Conservation (phyloP, 1,140 invertebrate genomes). For the Zaprionus kolodkinae region DNA sequence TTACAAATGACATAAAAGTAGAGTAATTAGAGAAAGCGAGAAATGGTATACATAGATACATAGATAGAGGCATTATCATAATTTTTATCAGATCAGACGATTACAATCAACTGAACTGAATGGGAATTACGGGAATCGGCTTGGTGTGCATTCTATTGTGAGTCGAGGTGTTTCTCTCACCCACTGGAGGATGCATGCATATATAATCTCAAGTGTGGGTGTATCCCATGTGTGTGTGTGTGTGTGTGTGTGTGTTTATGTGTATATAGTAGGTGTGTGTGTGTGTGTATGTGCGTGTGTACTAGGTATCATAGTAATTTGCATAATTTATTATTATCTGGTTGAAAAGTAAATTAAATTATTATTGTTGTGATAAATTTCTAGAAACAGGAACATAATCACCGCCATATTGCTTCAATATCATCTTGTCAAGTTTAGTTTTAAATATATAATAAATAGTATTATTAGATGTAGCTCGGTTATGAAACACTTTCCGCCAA, state of each 20-base stretch:
- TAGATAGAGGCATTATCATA: not conserved
- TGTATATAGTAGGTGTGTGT: slow-evolving; percentile 10
- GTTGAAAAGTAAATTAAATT: slow-evolving; percentile 38
- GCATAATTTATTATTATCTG: slow-evolving; percentile 28
- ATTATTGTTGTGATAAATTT: slow-evolving; percentile 60
- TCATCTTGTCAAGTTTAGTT: slow-evolving; percentile 67
- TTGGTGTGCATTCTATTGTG: slow-evolving; percentile 22
- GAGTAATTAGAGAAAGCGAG: slow-evolving; percentile 2
- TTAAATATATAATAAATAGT: not conserved
- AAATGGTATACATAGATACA: not conserved
- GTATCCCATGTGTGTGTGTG: slow-evolving; percentile 20
- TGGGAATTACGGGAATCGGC: slow-evolving; percentile 10
- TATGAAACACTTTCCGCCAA: slow-evolving; percentile 1
- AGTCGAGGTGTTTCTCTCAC: slow-evolving; percentile 20
- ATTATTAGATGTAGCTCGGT: slow-evolving; percentile 1
- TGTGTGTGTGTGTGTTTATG: slow-evolving; percentile 30
- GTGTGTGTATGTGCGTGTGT: slow-evolving; percentile 32
- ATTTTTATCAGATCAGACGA: slow-evolving; percentile 5
- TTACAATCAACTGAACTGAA: slow-evolving; percentile 21
- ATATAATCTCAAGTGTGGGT: slow-evolving; percentile 19
- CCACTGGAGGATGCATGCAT: slow-evolving; percentile 47
- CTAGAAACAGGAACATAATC: slow-evolving; percentile 77
- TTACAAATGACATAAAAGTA: slow-evolving; percentile 23
- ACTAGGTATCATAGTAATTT: slow-evolving; percentile 34
- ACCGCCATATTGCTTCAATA: slow-evolving; percentile 84